Conservation (phyloP, 30 jellyfish, hydroid and myxozoan genomes). For the Cassiopea andromeda region DNA sequence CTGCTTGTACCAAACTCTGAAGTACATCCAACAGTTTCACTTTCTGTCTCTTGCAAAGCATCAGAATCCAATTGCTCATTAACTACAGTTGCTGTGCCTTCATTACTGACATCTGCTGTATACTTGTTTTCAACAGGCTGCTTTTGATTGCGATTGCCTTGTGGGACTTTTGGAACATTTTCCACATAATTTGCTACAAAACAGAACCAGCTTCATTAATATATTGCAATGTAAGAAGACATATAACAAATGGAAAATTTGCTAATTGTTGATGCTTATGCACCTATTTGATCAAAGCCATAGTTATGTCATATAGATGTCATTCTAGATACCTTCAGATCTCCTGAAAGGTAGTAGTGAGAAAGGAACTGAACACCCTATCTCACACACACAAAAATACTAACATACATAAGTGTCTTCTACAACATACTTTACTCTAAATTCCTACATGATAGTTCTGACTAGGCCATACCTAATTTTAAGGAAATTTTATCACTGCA, state of each 20-base stretch:
- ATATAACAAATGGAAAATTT: neutral
- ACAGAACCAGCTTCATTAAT: neutral
- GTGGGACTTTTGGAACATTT: neutral
- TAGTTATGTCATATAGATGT: neutral
- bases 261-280: neutral
- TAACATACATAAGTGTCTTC: no score
- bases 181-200: neutral
- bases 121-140: neutral
- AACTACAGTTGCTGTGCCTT: neutral
- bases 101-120: neutral
- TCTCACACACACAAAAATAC: no score
- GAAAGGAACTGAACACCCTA: no score
- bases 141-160: neutral
- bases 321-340: no score
- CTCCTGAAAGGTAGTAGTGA: no score
- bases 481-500: no score
- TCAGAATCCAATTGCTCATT: neutral
- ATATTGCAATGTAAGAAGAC: neutral
- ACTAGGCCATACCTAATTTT: no score
- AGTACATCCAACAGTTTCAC: no score
- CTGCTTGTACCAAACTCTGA: no score
- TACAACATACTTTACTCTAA: no score
- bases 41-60: conserved; percentile 3
- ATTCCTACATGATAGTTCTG: no score
- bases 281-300: neutral